A percentile compares a stretch with the other conserved stretches of the same genome.
These are phyloP conservation scores for Andrena chrysosceles DNA, from an alignment of 2,888 invertebrate species.

Conservation along the genomic window DNA sequence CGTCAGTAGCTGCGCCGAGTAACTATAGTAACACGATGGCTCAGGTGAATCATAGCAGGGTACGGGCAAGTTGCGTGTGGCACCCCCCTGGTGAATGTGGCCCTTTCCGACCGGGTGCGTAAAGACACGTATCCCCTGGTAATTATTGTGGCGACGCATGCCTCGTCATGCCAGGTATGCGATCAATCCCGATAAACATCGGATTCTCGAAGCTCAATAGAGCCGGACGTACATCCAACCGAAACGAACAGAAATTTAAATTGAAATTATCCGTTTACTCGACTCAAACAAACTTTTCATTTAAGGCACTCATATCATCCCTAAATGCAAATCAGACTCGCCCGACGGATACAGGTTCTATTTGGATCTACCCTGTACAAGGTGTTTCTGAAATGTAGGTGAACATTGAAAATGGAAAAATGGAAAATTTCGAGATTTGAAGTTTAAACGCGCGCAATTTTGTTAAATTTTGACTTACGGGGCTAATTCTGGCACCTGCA, in stretches of 20 bases:
- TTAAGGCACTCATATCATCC: too few species aligned
- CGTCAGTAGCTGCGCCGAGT: slow-evolving; percentile 40
- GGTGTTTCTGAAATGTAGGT: too few species aligned
- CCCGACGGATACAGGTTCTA: too few species aligned
- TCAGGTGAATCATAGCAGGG: slow-evolving; percentile 78
- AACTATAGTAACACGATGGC: slow-evolving; percentile 69
- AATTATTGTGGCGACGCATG: slow-evolving; percentile 75
- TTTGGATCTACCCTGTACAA: too few species aligned
- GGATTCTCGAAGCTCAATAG: slow-evolving; percentile 65
- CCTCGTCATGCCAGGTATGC: slow-evolving; percentile 73
- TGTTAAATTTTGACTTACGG: too few species aligned
- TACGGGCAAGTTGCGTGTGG: slow-evolving; percentile 62
- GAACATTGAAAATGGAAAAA: too few species aligned
- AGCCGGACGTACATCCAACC: background rate
- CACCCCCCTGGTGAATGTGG: slow-evolving; percentile 60
- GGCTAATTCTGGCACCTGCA: too few species aligned
- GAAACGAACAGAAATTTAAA: background rate
- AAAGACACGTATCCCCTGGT: slow-evolving; percentile 75
- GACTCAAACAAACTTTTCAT: too few species aligned
- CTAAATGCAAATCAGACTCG: too few species aligned
- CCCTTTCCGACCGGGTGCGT: slow-evolving; percentile 69
- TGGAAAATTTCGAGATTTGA: too few species aligned
- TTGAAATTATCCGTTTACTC: background rate
- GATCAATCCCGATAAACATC: slow-evolving; percentile 67
- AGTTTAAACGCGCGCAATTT: too few species aligned